These are phyloP conservation scores for Hirtodrosophila trivittata DNA, from an alignment of 2,888 invertebrate species.

Conservation along the genomic window DNA sequence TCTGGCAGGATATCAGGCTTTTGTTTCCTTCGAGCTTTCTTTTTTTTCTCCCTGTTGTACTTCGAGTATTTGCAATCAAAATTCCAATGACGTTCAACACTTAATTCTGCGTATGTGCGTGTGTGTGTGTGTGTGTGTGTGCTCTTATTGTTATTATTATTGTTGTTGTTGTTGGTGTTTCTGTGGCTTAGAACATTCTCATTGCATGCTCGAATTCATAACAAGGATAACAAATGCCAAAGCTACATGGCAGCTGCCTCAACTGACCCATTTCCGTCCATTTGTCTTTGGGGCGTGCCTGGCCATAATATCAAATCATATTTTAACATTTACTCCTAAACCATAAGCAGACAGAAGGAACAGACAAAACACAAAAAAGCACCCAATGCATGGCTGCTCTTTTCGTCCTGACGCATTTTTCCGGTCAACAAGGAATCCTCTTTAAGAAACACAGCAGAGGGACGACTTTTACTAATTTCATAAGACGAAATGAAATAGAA, in stretches of 20 bases:
- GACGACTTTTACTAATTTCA: conserved; percentile 64
- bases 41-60: conserved; percentile 14
- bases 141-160: conserved; percentile 22
- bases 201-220: conserved; percentile 66
- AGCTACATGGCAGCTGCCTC: conserved; percentile 60
- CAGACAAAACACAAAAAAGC: conserved; percentile 2
- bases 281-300: conserved; percentile 61
- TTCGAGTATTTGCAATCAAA: conserved; percentile 65
- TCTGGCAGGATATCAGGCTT: conserved; percentile 14
- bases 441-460: conserved; percentile 33
- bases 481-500: conserved; percentile 72
- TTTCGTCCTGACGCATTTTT: conserved; percentile 1
- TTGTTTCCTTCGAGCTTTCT: neutral
- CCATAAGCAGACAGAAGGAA: conserved; percentile 17
- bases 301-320: conserved; percentile 74
- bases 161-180: conserved; percentile 29
- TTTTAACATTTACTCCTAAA: conserved; percentile 63
- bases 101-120: conserved; percentile 45
- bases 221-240: conserved; percentile 71
- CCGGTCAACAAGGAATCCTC: conserved; percentile 3
- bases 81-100: conserved; percentile 68
- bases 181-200: conserved; percentile 44
- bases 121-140: conserved; percentile 11
- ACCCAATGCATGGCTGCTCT: neutral
- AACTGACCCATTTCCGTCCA: conserved; percentile 52